Base-by-base conservation (phyloP, 2,888 invertebrate species). In the Acleris laterana region DNA sequence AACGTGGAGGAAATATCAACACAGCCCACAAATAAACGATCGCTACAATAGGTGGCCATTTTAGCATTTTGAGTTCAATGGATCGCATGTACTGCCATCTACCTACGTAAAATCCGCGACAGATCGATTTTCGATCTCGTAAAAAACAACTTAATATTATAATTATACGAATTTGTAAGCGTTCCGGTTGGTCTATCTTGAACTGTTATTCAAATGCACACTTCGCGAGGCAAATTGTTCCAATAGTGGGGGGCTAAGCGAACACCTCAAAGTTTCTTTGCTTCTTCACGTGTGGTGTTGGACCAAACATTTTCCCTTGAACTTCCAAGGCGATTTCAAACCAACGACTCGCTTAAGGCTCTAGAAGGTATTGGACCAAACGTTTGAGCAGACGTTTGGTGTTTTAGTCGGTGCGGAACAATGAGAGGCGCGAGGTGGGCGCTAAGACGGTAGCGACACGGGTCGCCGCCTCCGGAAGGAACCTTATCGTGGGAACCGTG, bases 381-480 rank as follows among this genome's bases (percentile, higher is more conserved):
- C 13, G 51, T 66, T 62, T 20, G 66, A 46, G 4, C 38, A 20
- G 49, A 50, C 20, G 13, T 11, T 53, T 11, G 42, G 13, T 28
- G 50, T 25, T 49, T 38, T 38, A 57, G 62, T 20, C 5, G 48
- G 52, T 22, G 68, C 71, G 68, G 71, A 81, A 86, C 85, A 87
- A 84, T 84, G 74, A 72, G 85, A 85, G 83, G 83, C 82, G 77
- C 80, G 73, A 72, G 70, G 79, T 77, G 80, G 82, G 80, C 78
- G 77, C 74, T 63, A 83, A 89, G 88, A 87, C 90, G 79, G 88
- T 89, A 87, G 90, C 89, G 89, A 87, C 85, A 88, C 84, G 92
- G 92, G 90, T 92, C 91, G 86, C 77, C 79, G 87, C 77, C 80
- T 85, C 84, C 89, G 90, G 91, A 91, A 90, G 92, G 89, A 90